Evolutionary conservation across 2,797 vertebrate species (phyloP).

Genomic region (Alectoris magna): DNA sequence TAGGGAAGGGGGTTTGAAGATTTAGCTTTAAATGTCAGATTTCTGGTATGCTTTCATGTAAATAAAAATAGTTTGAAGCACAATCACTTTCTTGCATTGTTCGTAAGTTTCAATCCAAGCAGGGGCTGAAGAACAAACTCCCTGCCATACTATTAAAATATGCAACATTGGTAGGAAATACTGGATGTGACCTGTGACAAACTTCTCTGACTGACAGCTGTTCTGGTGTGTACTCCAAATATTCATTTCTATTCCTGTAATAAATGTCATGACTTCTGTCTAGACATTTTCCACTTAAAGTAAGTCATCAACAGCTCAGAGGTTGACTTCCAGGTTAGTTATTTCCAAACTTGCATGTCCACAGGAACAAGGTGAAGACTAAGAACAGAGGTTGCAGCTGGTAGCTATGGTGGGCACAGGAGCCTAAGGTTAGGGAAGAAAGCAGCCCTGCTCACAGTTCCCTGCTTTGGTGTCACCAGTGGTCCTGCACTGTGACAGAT

Average conservation of each 20-base stretch:
- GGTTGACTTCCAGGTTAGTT: neutral
- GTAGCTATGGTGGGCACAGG: neutral
- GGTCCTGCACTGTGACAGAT: neutral
- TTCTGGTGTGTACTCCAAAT: neutral
- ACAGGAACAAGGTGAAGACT: neutral
- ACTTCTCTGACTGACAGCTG: constrained; percentile 23
- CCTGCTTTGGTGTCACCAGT: neutral
- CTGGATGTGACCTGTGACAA: constrained; percentile 25
- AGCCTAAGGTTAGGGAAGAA: neutral
- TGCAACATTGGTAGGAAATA: constrained; percentile 16
- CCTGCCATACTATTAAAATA: constrained; percentile 22
- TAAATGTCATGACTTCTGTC: constrained; percentile 35
- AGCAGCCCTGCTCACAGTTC: neutral
- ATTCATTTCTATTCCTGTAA: constrained; percentile 12
- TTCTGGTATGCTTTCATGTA: constrained; percentile 44
- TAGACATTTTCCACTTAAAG: constrained; percentile 26
- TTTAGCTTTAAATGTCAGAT: constrained; percentile 50
- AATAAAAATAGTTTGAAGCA: constrained; percentile 69
- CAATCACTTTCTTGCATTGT: constrained; percentile 66
- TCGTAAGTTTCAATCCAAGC: constrained; percentile 19
- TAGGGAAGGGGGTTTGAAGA: constrained; percentile 36
- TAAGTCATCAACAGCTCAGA: neutral
- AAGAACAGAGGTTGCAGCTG: neutral
- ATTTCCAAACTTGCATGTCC: constrained; percentile 23
- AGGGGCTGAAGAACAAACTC: neutral